These are phyloP conservation scores for Dendrocincla fuliginosa DNA, from an alignment of 2,797 vertebrate genomes.

Conservation along the genomic window DNA sequence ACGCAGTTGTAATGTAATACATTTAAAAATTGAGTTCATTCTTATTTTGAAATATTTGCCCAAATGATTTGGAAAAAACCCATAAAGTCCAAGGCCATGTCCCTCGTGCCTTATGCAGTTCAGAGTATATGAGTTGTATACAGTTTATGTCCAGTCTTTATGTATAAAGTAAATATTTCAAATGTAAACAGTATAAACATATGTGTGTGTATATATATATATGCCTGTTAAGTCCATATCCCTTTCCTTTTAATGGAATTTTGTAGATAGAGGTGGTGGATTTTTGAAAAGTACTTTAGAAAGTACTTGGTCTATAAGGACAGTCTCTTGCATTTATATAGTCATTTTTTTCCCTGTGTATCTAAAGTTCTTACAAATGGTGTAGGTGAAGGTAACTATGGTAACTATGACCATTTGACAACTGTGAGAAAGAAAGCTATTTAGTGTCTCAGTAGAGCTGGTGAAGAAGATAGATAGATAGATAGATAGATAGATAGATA, in stretches of 20 bases:
- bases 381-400: neutral
- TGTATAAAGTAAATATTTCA: neutral
- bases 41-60: neutral
- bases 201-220: neutral
- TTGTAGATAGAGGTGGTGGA: neutral
- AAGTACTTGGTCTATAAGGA: neutral
- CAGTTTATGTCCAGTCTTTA: neutral
- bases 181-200: neutral
- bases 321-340: neutral
- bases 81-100: neutral
- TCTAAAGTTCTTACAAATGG: neutral
- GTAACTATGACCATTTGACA: neutral
- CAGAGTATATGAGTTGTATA: neutral
- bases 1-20: neutral
- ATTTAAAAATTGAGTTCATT: neutral
- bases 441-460: neutral
- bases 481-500: neutral
- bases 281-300: neutral
- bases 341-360: neutral
- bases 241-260: neutral
- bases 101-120: neutral
- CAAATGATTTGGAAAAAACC: neutral
- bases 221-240: neutral
- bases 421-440: neutral
- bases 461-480: neutral